Evolutionary conservation across 2,113 vertebrate species (phyloP).

Genomic region (Oxygymnocypris stewartii): DNA sequence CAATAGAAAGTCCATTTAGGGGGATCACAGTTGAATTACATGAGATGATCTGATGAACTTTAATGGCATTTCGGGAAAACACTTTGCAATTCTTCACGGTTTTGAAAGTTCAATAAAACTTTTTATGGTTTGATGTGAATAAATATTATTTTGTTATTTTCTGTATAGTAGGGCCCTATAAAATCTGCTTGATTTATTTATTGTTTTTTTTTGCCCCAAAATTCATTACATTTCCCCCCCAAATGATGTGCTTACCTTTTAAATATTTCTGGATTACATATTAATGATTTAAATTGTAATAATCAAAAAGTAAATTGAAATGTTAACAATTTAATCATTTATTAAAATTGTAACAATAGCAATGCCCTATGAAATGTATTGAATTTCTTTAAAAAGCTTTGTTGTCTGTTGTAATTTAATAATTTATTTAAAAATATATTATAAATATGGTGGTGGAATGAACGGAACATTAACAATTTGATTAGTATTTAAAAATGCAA

Average conservation of each 20-base stretch:
- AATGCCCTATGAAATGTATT: not conserved
- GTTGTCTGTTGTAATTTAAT: not conserved
- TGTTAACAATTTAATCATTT: not conserved
- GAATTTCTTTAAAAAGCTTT: too few relatives aligned
- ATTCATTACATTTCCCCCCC: not conserved
- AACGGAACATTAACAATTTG: not conserved
- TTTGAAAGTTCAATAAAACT: not conserved
- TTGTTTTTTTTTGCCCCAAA: not conserved
- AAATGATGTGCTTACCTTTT: not conserved
- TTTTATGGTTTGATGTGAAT: constrained; percentile 22
- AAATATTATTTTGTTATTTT: not conserved
- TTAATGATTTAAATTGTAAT: not conserved
- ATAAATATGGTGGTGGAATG: not conserved
- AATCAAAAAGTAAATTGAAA: not conserved
- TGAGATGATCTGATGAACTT: constrained; percentile 32
- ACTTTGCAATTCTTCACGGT: not conserved
- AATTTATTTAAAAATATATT: not conserved
- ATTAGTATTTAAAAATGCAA: not conserved
- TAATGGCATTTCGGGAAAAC: constrained; percentile 22
- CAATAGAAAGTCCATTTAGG: constrained; percentile 29
- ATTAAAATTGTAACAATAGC: not conserved
- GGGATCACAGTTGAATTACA: not conserved
- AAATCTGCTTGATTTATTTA: not conserved
- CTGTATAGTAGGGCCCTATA: not conserved
- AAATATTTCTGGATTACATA: not conserved